phyloP scores from a whole-genome alignment of 2,888 invertebrate species.

The Tinea pellionella region DNA sequence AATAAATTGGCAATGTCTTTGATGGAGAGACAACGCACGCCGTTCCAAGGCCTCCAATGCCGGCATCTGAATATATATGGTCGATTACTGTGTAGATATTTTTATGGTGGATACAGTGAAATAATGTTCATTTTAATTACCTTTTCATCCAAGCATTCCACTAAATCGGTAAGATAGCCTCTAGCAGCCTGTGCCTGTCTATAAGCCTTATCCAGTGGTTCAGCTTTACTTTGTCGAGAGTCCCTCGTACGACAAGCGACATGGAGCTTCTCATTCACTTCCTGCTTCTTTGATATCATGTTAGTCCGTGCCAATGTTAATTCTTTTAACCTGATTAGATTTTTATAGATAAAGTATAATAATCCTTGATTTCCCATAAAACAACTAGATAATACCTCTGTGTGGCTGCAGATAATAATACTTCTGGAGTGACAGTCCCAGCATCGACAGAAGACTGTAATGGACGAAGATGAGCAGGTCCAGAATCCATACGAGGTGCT shows the following conservation, averaged over 20 bases:
- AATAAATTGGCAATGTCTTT: slow-evolving; percentile 79
- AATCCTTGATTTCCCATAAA: no score
- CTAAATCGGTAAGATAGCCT: slow-evolving; percentile 94
- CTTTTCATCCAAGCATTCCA: slow-evolving; percentile 98
- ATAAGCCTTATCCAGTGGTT: slow-evolving; percentile 82
- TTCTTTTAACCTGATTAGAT: slow-evolving; percentile 35
- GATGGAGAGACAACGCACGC: slow-evolving; percentile 77
- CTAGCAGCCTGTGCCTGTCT: slow-evolving; percentile 94
- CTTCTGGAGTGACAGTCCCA: slow-evolving; percentile 28
- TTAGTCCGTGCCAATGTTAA: slow-evolving; percentile 32
- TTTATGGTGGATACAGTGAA: no score
- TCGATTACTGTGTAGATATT: no score
- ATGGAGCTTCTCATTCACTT: slow-evolving; percentile 34
- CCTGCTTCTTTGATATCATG: slow-evolving; percentile 53
- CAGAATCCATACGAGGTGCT: slow-evolving; percentile 26
- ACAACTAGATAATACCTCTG: neutral
- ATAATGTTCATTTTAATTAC: no score
- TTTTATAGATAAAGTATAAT: no score
- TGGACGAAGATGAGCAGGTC: slow-evolving; percentile 43
- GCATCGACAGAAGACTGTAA: slow-evolving; percentile 22
- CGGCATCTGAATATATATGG: slow-evolving; percentile 62
- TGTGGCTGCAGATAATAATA: slow-evolving; percentile 35
- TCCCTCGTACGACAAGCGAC: slow-evolving; percentile 49
- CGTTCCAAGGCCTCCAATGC: slow-evolving; percentile 83
- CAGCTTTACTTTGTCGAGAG: slow-evolving; percentile 50